Base-by-base conservation (phyloP, 2,113 vertebrate species). In the Halcyon senegalensis region DNA sequence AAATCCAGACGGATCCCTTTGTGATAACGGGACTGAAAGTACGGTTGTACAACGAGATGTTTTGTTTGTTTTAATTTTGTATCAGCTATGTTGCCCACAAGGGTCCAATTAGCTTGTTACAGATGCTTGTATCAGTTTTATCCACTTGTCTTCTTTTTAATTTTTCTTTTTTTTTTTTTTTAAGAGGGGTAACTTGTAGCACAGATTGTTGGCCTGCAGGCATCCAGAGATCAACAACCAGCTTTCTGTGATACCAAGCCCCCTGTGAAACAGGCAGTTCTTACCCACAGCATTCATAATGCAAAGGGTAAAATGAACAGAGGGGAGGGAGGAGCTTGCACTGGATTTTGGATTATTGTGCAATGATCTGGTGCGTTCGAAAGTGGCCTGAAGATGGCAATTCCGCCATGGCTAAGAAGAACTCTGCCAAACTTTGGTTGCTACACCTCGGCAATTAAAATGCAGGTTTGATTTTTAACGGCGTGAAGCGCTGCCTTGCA, bases 51-150 rank as follows among this genome's bases (percentile, higher is more conserved):
- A 33, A 35, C 1, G 84, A 51, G 56, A 91, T 94, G 85, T 95
- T 97, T 96, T 97, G 96, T 98, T 98, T 98, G 94, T 98, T 98
- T 98, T 97, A 96, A 97, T 98, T 96, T 92, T 74, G 73, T 97
- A 89, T 93, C 96, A 94, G 87, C 97, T 91, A 33, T 87, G 96
- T 93, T 97, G 94, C 98, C 97, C 98, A 98, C 97, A 96, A 98
- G 98, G 98, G 98, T 89, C 98, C 97, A 98, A 98, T 98, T 98
- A 98, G 94, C 96, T 97, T 78, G 96, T 96, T 97, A 98, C 97
- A 98, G 97, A 98, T 97, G 98, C 96, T 98, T 96, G 68, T 84
- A 86, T 94, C 84, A 77, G 89, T 96, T 96, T 96, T 96, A 97
- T 96, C 91, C 85, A 93, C 91, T 97, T 94, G 41, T 93, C 90